Base-by-base conservation (phyloP, 2,113 vertebrate species). In the Campylomormyrus numenius region DNA sequence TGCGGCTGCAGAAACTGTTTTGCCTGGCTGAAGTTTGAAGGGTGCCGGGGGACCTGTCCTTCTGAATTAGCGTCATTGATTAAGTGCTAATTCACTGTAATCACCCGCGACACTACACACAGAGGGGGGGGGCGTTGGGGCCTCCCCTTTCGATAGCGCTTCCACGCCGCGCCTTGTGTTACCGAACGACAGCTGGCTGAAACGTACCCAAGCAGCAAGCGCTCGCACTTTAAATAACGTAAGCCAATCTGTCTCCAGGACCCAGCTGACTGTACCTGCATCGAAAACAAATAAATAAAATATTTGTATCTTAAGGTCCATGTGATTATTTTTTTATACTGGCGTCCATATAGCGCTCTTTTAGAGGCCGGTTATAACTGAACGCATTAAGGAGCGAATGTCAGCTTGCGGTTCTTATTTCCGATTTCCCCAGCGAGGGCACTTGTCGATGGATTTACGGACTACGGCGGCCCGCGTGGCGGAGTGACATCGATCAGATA, bases 1-100 rank as follows among this genome's bases (percentile, higher is more conserved):
- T 97, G 98, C 97, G 97, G 95, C 96, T 95, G 96, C 96, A 96
- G 86, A 97, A 94, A 94, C 95, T 95, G 94, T 96, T 98, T 96
- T 96, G 95, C 96, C 96, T 96, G 95, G 94, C 93, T 93, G 80
- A 96, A 97, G 95, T 97, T 96, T 93, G 94, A 95, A 94, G 92
- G 91, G 93, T 50, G 93, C 92, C 94, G 91, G 94, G 94, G 90
- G 93, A 97, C 93, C 93, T 94, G 95, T 95, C 90, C 95, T 96
- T 96, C 95, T 96, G 94, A 96, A 96, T 96, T 95, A 95, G 94
- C 94, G 83, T 95, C 91, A 92, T 96, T 96, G 95, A 96, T 96
- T 95, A 96, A 95, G 95, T 95, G 95, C 95, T 96, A 96, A 96
- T 96, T 95, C 94, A 95, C 94, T 95, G 94, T 96, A 96, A 96